Conservation (phyloP, 2,888 invertebrate species). For the Helobdella robusta region DNA sequence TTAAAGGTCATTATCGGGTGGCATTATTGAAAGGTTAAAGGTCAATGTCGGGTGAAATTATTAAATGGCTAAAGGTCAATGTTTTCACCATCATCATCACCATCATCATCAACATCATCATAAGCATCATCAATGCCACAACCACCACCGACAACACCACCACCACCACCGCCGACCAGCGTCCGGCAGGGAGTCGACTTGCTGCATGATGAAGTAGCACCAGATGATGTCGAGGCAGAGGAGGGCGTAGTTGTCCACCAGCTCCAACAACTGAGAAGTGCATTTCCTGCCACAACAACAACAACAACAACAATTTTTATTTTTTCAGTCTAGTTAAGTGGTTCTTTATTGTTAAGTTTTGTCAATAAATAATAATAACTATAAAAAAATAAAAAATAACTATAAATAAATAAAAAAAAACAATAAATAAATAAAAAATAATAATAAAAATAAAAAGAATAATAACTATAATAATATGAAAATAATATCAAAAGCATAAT, state of each 20-base stretch:
- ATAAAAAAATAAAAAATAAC: neutral
- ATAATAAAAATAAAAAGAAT: neutral
- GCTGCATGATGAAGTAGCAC: conserved; percentile 71
- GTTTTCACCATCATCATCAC: neutral
- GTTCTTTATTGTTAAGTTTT: too few species aligned
- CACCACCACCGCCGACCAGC: conserved; percentile 50
- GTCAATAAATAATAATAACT: neutral
- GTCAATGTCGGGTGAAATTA: too few species aligned
- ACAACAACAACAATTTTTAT: neutral
- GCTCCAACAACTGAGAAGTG: conserved; percentile 58
- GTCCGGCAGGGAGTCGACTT: conserved; percentile 63
- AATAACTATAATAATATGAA: neutral
- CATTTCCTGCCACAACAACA: conserved; percentile 50
- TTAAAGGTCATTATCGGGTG: too few species aligned
- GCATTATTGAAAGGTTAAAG: too few species aligned
- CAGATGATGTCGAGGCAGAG: conserved; percentile 77
- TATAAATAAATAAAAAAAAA: neutral
- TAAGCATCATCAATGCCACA: neutral
- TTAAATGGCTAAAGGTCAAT: too few species aligned
- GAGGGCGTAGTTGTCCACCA: conserved; percentile 73
- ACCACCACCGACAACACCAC: neutral
- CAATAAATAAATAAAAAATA: neutral
- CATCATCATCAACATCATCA: too few species aligned
- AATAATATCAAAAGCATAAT: neutral
- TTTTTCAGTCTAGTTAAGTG: neutral